phyloP scores from a whole-genome alignment of 2,888 invertebrate species.

The Subacronicta megacephala region DNA sequence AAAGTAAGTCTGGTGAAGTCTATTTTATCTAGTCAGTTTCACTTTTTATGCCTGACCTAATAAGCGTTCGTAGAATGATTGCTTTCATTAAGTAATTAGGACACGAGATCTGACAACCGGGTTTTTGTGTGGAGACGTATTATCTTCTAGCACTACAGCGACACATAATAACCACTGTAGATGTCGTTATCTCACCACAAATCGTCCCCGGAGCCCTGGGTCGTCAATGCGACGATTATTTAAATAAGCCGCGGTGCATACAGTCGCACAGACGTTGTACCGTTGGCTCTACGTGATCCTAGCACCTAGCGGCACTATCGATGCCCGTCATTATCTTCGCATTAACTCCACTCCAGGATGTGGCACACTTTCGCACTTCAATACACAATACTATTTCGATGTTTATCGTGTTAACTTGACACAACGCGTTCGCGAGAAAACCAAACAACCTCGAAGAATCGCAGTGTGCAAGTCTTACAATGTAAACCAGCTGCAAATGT shows the following conservation, averaged over 20 bases:
- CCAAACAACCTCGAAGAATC: slow-evolving; percentile 24
- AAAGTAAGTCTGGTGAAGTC: slow-evolving; percentile 3
- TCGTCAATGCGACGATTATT: slow-evolving; percentile 77
- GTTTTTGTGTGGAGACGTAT: slow-evolving; percentile 31
- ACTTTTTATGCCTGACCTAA: slow-evolving; percentile 26
- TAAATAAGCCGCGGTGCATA: slow-evolving; percentile 77
- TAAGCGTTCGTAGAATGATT: slow-evolving; percentile 27
- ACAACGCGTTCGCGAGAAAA: slow-evolving; percentile 45
- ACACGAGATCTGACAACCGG: slow-evolving; percentile 37
- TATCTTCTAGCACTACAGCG: slow-evolving; percentile 51
- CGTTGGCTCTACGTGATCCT: slow-evolving; percentile 85
- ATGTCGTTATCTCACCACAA: slow-evolving; percentile 65
- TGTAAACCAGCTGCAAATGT: slow-evolving; percentile 18
- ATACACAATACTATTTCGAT: slow-evolving; percentile 58
- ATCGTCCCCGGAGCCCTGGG: slow-evolving; percentile 63
- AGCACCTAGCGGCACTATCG: slow-evolving; percentile 72
- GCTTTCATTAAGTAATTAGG: slow-evolving; percentile 44
- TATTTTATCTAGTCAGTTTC: not conserved
- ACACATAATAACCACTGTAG: slow-evolving; percentile 51
- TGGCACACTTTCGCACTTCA: slow-evolving; percentile 76
- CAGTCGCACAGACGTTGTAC: slow-evolving; percentile 66
- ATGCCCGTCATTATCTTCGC: slow-evolving; percentile 75
- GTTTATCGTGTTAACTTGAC: slow-evolving; percentile 56
- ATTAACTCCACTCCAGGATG: slow-evolving; percentile 79
- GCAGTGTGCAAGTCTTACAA: slow-evolving; percentile 18